Conservation (phyloP, 2,888 invertebrate species). For the Geophilus truncorum region DNA sequence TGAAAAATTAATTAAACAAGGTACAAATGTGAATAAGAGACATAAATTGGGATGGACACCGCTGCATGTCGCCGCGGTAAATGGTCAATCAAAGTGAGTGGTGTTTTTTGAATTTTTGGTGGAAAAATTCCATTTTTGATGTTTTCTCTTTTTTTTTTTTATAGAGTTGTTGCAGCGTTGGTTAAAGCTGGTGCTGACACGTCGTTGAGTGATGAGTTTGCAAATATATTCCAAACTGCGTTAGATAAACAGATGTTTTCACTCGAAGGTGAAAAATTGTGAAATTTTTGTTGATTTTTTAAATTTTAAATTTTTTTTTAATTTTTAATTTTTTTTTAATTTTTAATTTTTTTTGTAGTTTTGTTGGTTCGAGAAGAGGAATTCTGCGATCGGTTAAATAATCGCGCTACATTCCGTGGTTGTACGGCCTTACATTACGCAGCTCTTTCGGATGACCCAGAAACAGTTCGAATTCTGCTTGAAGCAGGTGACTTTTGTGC, state of each 20-base stretch:
- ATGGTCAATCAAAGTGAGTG: conserved; percentile 56
- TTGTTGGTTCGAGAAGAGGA: conserved; percentile 66
- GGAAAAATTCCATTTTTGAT: too few relatives aligned
- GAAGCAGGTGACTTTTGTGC: conserved; percentile 55
- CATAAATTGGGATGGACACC: conserved; percentile 83
- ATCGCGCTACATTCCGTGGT: conserved; percentile 70
- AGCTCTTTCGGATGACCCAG: conserved; percentile 64
- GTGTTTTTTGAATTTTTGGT: too few relatives aligned
- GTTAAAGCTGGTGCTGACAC: conserved; percentile 70
- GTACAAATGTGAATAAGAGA: conserved; percentile 61
- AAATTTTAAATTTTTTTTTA: background rate
- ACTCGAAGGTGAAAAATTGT: conserved; percentile 64
- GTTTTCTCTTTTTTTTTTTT: too few relatives aligned
- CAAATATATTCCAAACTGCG: conserved; percentile 63
- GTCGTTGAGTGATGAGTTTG: conserved; percentile 69
- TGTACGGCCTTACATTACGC: conserved; percentile 88
- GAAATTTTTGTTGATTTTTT: background rate
- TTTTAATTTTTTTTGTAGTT: conserved; percentile 46
- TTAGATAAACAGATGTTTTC: conserved; percentile 63
- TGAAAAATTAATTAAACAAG: conserved; percentile 40
- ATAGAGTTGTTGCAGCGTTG: conserved; percentile 46
- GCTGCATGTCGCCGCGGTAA: conserved; percentile 76
- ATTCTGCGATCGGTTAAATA: conserved; percentile 61
- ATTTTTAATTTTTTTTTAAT: background rate
- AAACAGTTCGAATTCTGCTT: conserved; percentile 61